Evolutionary conservation across 2,888 invertebrate genomes (phyloP).

Genomic region (Blastobasis lacticolella): DNA sequence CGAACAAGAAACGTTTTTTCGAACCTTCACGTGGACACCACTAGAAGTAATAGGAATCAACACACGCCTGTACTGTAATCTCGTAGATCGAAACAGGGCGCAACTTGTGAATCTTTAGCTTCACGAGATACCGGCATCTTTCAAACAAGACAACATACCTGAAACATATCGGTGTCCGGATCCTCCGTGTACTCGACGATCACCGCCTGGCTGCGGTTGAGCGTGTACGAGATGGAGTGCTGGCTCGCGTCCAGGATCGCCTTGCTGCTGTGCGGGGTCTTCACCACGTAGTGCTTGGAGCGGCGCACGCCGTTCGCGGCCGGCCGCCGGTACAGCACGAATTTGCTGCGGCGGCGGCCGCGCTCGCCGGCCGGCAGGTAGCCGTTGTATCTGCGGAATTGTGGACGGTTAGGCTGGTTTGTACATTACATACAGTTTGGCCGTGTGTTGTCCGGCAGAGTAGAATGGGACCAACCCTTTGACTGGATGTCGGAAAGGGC

Average conservation of each 20-base stretch:
- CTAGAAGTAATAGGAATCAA: not conserved
- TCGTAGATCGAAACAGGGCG: not conserved
- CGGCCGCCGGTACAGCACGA: constrained; percentile 88
- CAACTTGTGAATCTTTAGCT: not conserved
- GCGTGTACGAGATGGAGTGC: constrained; percentile 97
- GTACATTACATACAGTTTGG: too few relatives aligned
- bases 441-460: too few relatives aligned
- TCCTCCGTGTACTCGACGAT: constrained; percentile 98
- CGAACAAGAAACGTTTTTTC: too few relatives aligned
- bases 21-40: too few relatives aligned
- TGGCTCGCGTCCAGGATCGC: constrained; percentile 95
- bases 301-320: constrained; percentile 94
- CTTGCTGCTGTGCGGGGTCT: constrained; percentile 95
- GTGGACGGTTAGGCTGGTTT: too few relatives aligned
- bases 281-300: constrained; percentile 96
- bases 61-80: not conserved
- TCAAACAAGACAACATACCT: constrained; percentile 75
- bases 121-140: not conserved
- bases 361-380: constrained; percentile 94
- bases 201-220: constrained; percentile 96
- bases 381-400: constrained; percentile 88
- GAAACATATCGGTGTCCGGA: constrained; percentile 99
- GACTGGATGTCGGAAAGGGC: too few relatives aligned
- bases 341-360: constrained; percentile 94
- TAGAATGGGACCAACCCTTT: too few relatives aligned